Evolutionary conservation across 2,797 vertebrate genomes (phyloP).

Genomic region (Hafferia zeledoni): DNA sequence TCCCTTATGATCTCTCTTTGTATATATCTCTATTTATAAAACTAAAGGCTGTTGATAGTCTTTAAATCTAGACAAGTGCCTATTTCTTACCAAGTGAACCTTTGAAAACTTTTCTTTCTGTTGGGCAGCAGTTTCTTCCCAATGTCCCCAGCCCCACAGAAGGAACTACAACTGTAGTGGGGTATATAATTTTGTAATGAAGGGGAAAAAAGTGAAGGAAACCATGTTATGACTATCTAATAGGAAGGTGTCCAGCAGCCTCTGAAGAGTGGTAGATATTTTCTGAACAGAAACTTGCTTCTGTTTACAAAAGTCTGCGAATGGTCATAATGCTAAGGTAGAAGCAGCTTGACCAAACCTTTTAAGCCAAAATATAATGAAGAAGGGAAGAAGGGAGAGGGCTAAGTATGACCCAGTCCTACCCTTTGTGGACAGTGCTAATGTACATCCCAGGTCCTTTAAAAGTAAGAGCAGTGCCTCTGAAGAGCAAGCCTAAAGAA

Average conservation of each 20-base stretch:
- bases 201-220: not conserved
- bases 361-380: not conserved
- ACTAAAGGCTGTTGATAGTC: not conserved
- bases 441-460: not conserved
- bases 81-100: not conserved
- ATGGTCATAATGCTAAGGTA: not conserved
- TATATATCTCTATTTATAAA: not conserved
- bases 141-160: rapidly evolving
- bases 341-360: not conserved
- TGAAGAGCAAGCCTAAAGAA: not conserved
- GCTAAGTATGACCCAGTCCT: not conserved
- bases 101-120: not conserved
- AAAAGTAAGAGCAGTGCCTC: not conserved
- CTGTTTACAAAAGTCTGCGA: not conserved
- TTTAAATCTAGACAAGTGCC: not conserved
- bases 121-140: not conserved
- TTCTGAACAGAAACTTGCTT: not conserved
- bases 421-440: not conserved
- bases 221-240: not conserved
- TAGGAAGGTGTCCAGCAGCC: not conserved
- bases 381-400: not conserved
- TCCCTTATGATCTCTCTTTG: not conserved
- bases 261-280: not conserved
- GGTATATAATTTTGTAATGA: not conserved
- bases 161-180: not conserved